These are phyloP conservation scores for Etheostoma nigrum DNA, from an alignment of 2,797 vertebrate species.

Conservation along the genomic window DNA sequence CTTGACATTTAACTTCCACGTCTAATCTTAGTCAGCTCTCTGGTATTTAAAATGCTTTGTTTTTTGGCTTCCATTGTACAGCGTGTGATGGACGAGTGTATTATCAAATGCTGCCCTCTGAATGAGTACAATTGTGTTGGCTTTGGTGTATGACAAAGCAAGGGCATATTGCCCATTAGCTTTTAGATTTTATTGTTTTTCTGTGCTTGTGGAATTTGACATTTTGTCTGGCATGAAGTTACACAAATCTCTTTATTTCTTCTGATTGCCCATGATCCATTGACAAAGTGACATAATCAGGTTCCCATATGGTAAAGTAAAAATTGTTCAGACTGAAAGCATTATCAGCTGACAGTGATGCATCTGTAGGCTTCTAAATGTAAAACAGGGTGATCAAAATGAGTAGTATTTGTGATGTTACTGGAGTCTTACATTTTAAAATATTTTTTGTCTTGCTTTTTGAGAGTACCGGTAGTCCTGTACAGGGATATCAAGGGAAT, in stretches of 20 bases:
- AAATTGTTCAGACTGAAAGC: conserved; percentile 33
- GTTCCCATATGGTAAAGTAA: conserved; percentile 46
- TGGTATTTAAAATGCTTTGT: conserved; percentile 57
- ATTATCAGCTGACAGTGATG: conserved; percentile 25
- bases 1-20: conserved; percentile 59
- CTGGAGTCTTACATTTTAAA: conserved; percentile 61
- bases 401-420: conserved; percentile 55
- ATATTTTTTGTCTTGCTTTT: conserved; percentile 11
- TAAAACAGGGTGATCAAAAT: conserved; percentile 68
- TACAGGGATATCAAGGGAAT: conserved; percentile 55
- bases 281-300: conserved; percentile 46
- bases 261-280: conserved; percentile 44
- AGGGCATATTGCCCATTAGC: conserved; percentile 26
- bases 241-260: conserved; percentile 26
- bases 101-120: conserved; percentile 43
- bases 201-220: conserved; percentile 37
- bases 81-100: conserved; percentile 38
- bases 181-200: conserved; percentile 34
- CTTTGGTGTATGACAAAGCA: conserved; percentile 22
- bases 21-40: conserved; percentile 48
- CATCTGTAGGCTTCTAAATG: conserved; percentile 48
- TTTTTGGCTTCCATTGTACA: conserved; percentile 48
- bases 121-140: conserved; percentile 33
- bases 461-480: conserved; percentile 42
- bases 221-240: conserved; percentile 42